Evolutionary conservation across 2,797 vertebrate genomes (phyloP).

Genomic region (Phoeniculus purpureus): DNA sequence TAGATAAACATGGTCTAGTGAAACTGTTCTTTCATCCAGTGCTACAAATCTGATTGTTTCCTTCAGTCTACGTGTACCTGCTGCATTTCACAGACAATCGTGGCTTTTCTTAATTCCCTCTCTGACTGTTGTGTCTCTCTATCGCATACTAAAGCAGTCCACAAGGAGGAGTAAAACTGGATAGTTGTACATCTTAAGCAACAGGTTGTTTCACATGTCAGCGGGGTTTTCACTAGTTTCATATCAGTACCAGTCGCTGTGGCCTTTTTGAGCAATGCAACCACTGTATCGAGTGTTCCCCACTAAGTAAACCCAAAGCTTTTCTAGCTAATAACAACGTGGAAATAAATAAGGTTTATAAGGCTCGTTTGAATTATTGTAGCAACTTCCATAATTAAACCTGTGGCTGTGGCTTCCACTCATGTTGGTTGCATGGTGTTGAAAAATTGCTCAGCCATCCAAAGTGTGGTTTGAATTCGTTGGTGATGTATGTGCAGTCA

Average conservation of each 20-base stretch:
- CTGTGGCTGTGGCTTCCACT: not conserved
- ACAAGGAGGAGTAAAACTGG: not conserved
- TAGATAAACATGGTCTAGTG: not conserved
- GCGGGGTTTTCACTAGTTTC: not conserved
- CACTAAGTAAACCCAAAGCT: not conserved
- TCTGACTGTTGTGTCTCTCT: not conserved
- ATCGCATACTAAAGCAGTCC: not conserved
- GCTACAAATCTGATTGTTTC: not conserved
- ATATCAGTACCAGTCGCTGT: not conserved
- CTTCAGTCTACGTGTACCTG: not conserved
- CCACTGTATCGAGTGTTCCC: not conserved
- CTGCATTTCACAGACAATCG: not conserved
- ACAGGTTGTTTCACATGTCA: not conserved
- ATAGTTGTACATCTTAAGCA: not conserved
- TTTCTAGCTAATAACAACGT: not conserved
- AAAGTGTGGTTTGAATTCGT: not conserved
- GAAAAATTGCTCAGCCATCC: not conserved
- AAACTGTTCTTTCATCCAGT: not conserved
- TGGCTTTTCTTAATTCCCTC: not conserved
- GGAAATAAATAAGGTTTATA: not conserved
- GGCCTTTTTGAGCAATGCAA: not conserved
- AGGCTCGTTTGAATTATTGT: not conserved
- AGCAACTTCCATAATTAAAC: not conserved
- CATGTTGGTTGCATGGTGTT: not conserved
- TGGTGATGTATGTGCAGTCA: not conserved